These are phyloP conservation scores for Macquaria ambigua DNA, from an alignment of 2,113 vertebrate genomes.

Conservation along the genomic window DNA sequence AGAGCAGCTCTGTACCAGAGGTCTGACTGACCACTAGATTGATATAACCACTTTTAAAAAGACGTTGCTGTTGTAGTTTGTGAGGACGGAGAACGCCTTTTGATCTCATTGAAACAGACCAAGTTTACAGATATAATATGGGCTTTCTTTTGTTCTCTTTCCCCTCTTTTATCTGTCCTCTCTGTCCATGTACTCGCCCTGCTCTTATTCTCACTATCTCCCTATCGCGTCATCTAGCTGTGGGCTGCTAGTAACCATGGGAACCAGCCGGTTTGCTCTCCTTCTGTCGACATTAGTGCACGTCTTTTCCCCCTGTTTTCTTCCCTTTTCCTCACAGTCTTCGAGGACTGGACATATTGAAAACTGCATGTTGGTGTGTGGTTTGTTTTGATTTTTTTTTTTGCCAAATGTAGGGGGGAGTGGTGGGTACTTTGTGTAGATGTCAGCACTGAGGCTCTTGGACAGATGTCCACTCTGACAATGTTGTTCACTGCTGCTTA, in stretches of 20 bases:
- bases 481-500: neutral
- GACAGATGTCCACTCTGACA: neutral
- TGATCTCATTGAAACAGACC: neutral
- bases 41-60: neutral
- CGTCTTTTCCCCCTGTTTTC: slow-evolving; percentile 1
- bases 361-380: neutral
- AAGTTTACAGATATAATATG: neutral
- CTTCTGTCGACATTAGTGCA: slow-evolving; percentile 36
- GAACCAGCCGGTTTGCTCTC: slow-evolving; percentile 70
- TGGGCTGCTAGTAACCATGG: slow-evolving; percentile 79
- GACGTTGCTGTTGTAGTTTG: neutral
- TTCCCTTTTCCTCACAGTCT: neutral
- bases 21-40: slow-evolving; percentile 1
- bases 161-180: neutral
- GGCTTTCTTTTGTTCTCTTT: slow-evolving; percentile 28
- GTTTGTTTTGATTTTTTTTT: neutral
- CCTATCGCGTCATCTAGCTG: slow-evolving; percentile 59
- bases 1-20: neutral
- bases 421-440: neutral
- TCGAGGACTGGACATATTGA: neutral
- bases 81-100: neutral
- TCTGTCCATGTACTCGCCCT: slow-evolving; percentile 35
- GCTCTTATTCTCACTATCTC: slow-evolving; percentile 54
- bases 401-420: neutral
- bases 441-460: neutral